Evolutionary conservation across 2,113 vertebrate species (phyloP), one percentile per base, ranked within the genome.

Genomic region (Heteronetta atricapilla): DNA sequence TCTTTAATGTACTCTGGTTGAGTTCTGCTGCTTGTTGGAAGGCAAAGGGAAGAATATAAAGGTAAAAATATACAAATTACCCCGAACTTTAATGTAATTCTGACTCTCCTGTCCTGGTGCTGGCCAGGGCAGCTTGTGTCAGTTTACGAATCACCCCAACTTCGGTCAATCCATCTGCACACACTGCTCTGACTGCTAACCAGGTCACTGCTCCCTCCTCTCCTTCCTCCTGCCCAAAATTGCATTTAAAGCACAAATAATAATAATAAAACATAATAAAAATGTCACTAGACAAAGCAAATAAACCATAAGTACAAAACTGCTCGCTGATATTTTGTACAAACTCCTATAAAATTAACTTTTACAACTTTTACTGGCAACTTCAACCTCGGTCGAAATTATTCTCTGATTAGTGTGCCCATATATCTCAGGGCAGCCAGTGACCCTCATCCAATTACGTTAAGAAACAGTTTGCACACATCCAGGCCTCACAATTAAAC

Each of bases 391-490:
- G 60, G 63, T 62, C 1, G 72, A 93, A 96, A 96, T 96, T 92
- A 95, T 94, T 97, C 95, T 91, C 89, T 93, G 93, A 94, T 92
- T 95, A 93, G 90, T 8, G 53, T 86, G 82, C 74, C 90, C 91
- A 88, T 96, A 86, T 94, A 96, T 94, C 90, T 96, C 80, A 80
- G 95, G 95, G 94, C 69, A 85, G 83, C 3, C 89, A 72, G 91
- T 97, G 97, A 97, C 94, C 95, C 97, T 96, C 83, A 63, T 89
- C 96, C 96, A 96, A 96, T 97, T 96, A 97, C 14, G 76, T 74
- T 10, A 29, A 83, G 90, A 90, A 96, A 96, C 67, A 29, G 53
- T 81, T 70, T 59, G 88, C 86, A 67, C 89, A 86, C 69, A 64
- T 25, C 94, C 93, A 81, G 86, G 62, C 76, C 56, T 78, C 38